These are phyloP conservation scores for Doryteuthis pealeii DNA, from an alignment of 1,140 invertebrate genomes.

Conservation along the genomic window DNA sequence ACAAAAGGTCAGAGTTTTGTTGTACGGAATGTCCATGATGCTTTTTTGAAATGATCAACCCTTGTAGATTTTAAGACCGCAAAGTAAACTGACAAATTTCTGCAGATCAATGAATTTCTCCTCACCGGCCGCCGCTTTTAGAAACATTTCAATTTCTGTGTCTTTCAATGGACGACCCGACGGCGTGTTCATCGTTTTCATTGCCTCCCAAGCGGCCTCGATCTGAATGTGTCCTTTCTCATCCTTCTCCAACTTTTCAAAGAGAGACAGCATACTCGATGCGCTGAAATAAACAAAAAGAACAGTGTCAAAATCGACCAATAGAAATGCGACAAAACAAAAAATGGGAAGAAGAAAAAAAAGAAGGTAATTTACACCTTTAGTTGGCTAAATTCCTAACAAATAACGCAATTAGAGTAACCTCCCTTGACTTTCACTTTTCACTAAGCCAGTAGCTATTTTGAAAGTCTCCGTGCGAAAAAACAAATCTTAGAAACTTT, in stretches of 20 bases:
- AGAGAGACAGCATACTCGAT: conserved; percentile 44
- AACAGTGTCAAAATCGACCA: not conserved
- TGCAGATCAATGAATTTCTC: conserved; percentile 46
- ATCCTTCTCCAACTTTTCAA: conserved; percentile 48
- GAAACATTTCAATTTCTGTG: conserved; percentile 53
- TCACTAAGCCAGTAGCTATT: too few relatives aligned
- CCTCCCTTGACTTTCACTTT: too few relatives aligned
- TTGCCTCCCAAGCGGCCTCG: conserved; percentile 43
- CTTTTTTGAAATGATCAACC: conserved; percentile 29
- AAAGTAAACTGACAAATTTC: conserved; percentile 48
- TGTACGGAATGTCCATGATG: not conserved
- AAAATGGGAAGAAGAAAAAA: not conserved
- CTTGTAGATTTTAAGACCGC: conserved; percentile 49
- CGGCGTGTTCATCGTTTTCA: conserved; percentile 45
- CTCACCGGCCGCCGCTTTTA: conserved; percentile 45
- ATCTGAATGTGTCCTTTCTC: conserved; percentile 47
- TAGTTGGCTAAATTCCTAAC: too few relatives aligned
- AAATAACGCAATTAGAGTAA: too few relatives aligned
- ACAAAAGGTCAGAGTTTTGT: not conserved
- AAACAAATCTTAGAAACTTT: too few relatives aligned
- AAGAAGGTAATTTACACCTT: too few relatives aligned
- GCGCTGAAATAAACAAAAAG: conserved; percentile 32
- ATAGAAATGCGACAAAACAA: not conserved
- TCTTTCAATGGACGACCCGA: conserved; percentile 46
- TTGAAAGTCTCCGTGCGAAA: too few relatives aligned